A percentile compares a stretch with the other conserved stretches of the same genome.
Conservation (phyloP, 2,113 vertebrate species). For the Rafetus swinhoei region DNA sequence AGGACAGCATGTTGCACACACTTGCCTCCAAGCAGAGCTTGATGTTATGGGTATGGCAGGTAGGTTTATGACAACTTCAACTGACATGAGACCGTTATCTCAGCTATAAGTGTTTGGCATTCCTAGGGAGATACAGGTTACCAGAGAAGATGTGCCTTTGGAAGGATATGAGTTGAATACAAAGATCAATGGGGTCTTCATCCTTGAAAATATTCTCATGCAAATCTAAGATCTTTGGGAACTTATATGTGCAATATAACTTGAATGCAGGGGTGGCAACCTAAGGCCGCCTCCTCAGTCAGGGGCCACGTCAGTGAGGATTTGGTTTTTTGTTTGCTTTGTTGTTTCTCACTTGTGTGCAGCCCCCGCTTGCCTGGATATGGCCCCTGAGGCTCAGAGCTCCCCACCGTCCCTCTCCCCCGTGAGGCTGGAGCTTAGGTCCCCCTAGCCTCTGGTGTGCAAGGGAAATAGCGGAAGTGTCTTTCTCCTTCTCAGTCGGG, state of each 20-base stretch:
- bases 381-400: too few relatives aligned
- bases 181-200: neutral
- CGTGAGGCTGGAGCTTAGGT: too few relatives aligned
- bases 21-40: neutral
- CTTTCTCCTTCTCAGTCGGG: too few relatives aligned
- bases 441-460: too few relatives aligned
- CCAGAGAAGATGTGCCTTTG: neutral
- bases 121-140: neutral
- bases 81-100: neutral
- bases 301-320: too few relatives aligned
- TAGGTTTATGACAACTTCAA: neutral
- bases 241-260: neutral
- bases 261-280: neutral
- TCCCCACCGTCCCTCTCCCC: too few relatives aligned
- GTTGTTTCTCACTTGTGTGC: too few relatives aligned
- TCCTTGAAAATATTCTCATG: neutral
- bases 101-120: neutral
- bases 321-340: too few relatives aligned
- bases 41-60: neutral
- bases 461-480: too few relatives aligned
- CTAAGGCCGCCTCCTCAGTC: too few relatives aligned
- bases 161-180: neutral
- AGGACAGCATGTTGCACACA: neutral
- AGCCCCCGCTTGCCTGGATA: too few relatives aligned
- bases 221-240: neutral